phyloP scores from a whole-genome alignment of 2,797 vertebrate species.

The Rhinogobio ventralis region DNA sequence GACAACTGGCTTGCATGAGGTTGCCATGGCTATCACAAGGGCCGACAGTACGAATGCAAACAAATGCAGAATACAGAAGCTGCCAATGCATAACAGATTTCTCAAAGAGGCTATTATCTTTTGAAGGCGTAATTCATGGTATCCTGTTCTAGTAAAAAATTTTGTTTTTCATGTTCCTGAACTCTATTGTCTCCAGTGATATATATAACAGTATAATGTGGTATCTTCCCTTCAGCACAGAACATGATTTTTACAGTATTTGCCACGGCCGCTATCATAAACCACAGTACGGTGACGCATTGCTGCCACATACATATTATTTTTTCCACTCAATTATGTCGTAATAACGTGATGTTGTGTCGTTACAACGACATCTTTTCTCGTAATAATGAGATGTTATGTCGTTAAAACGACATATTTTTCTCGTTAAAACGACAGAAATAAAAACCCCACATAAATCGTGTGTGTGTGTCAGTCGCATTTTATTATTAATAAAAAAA shows the following conservation, averaged over 20 bases:
- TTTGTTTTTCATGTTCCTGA: background rate
- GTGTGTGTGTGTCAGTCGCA: no score
- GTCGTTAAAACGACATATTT: no score
- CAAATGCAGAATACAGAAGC: slow-evolving; percentile 1
- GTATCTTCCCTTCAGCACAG: background rate
- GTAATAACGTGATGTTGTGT: no score
- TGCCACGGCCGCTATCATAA: background rate
- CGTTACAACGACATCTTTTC: no score
- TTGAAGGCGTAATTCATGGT: background rate
- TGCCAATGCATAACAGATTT: slow-evolving; percentile 2
- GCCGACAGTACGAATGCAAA: background rate
- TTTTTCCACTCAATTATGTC: no score
- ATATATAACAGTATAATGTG: background rate
- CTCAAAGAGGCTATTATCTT: background rate
- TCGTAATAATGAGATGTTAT: no score
- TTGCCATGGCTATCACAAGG: slow-evolving; percentile 18
- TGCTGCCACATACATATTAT: no score
- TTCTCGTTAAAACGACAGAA: no score
- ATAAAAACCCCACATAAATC: no score
- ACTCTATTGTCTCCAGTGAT: background rate
- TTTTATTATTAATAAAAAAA: no score
- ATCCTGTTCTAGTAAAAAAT: background rate
- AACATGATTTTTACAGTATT: background rate
- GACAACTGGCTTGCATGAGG: slow-evolving; percentile 20
- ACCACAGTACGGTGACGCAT: background rate